A percentile compares a stretch with the other conserved stretches of the same genome.
These are phyloP conservation scores for Agriopis aurantiaria DNA, from an alignment of 2,888 invertebrate genomes.

Conservation along the genomic window DNA sequence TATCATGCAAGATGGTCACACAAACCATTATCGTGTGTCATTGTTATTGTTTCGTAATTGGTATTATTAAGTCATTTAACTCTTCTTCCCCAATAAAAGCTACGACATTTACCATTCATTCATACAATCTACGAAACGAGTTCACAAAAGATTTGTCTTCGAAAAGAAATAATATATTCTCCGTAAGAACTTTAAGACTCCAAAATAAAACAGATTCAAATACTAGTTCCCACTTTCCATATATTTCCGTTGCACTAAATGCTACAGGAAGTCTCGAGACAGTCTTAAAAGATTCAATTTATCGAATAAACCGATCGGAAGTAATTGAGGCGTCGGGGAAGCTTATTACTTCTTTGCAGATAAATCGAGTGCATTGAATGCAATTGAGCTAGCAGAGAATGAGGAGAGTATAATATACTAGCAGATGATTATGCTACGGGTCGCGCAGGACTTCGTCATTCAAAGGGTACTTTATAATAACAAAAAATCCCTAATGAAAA, in stretches of 20 bases:
- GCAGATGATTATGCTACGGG: background rate
- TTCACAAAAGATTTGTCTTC: no score
- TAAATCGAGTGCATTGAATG: conserved; percentile 19
- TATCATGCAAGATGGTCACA: no score
- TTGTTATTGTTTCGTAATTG: no score
- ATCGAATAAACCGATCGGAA: conserved; percentile 40
- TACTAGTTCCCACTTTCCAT: conserved; percentile 6
- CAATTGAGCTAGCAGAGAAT: conserved; percentile 15
- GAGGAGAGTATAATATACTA: background rate
- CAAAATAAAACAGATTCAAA: conserved; percentile 19
- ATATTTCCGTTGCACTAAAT: conserved; percentile 17
- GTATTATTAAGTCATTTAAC: no score
- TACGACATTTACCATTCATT: no score
- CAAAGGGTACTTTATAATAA: no score
- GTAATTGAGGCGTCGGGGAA: conserved; percentile 25
- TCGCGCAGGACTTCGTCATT: no score
- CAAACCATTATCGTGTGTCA: no score
- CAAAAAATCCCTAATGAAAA: no score
- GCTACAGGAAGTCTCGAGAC: conserved; percentile 15
- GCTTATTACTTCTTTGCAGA: conserved; percentile 29
- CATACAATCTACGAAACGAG: no score
- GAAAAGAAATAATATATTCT: no score
- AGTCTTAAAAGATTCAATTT: conserved; percentile 40
- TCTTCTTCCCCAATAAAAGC: no score
- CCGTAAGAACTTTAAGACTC: background rate